These are phyloP conservation scores for Notocelia uddmanniana DNA, from an alignment of 2,888 invertebrate species.

Conservation along the genomic window DNA sequence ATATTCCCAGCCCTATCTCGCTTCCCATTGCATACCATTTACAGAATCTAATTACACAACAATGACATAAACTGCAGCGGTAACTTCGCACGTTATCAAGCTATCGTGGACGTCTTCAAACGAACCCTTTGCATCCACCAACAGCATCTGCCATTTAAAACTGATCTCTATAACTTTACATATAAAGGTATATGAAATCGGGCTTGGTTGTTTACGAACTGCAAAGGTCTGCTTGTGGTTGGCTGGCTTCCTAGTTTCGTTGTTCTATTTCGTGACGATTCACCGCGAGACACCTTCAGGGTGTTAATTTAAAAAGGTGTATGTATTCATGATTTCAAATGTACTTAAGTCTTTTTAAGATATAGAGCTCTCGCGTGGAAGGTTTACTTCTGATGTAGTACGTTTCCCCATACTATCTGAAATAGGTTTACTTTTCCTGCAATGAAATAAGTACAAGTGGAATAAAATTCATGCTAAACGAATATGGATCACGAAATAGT, in stretches of 20 bases:
- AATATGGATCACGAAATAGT: background rate
- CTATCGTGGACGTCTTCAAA: constrained; percentile 45
- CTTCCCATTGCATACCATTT: constrained; percentile 37
- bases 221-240: constrained; percentile 8
- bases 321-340: background rate
- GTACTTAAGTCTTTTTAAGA: constrained; percentile 1
- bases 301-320: constrained; percentile 13
- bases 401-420: constrained; percentile 55
- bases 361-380: constrained; percentile 4
- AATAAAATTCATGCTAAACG: background rate
- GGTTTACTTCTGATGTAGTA: constrained; percentile 55
- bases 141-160: constrained; percentile 20
- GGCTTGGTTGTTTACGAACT: constrained; percentile 8
- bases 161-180: constrained; percentile 10
- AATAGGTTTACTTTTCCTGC: constrained; percentile 16
- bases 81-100: constrained; percentile 58
- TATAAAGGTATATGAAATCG: constrained; percentile 17
- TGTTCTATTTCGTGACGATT: constrained; percentile 68
- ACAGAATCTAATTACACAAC: constrained; percentile 55
- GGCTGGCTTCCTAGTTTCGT: constrained; percentile 64
- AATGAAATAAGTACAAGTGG: background rate
- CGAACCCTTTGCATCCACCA: constrained; percentile 8
- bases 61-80: constrained; percentile 57
- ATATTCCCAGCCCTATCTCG: constrained; percentile 36
- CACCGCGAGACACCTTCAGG: constrained; percentile 60